Conservation (phyloP, 2,113 vertebrate species). For the Mesembrinibis cayennensis region DNA sequence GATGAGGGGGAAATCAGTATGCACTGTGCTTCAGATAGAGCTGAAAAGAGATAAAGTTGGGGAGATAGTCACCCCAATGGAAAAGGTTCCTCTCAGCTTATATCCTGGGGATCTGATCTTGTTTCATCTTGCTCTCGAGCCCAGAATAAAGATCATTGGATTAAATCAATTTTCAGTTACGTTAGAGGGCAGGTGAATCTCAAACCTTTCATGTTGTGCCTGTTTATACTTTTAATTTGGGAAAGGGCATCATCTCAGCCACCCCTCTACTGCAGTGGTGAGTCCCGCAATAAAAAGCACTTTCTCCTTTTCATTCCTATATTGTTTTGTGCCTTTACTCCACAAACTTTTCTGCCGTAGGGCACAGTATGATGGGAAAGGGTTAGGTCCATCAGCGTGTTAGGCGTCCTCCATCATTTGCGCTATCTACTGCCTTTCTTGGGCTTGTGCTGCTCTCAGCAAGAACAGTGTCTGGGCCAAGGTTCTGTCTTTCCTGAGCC, state of each 20-base stretch:
- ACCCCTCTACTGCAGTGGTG: neutral
- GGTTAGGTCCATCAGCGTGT: neutral
- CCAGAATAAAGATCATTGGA: neutral
- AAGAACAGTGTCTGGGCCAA: neutral
- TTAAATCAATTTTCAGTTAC: neutral
- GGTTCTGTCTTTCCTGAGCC: neutral
- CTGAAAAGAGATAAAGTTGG: neutral
- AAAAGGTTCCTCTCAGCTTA: neutral
- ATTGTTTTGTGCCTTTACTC: neutral
- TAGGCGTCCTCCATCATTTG: neutral
- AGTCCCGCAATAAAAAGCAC: neutral
- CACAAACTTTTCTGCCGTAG: neutral
- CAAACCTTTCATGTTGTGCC: neutral
- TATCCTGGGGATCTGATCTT: neutral
- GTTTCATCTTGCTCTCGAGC: neutral
- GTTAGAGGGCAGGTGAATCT: neutral
- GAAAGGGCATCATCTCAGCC: neutral
- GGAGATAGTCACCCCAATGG: neutral
- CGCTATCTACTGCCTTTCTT: neutral
- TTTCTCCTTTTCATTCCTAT: neutral
- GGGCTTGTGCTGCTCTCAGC: neutral
- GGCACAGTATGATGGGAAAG: neutral
- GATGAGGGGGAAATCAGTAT: neutral
- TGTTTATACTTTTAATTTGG: neutral
- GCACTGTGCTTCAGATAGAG: neutral